These are phyloP conservation scores for Pardosa pseudoannulata DNA, from an alignment of 2,888 invertebrate genomes.

Conservation along the genomic window DNA sequence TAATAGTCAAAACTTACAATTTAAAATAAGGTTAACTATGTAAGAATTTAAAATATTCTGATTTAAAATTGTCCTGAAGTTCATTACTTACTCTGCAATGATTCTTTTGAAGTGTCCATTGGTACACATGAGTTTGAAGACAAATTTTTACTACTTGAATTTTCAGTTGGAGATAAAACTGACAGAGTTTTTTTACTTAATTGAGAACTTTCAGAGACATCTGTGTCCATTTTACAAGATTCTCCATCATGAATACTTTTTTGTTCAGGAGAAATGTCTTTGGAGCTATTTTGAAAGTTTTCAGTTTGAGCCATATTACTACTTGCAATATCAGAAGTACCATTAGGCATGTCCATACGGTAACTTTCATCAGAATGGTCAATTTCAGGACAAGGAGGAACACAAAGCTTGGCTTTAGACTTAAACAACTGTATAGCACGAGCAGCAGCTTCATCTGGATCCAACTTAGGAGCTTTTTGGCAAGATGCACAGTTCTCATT, in stretches of 20 bases:
- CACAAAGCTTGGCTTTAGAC: conserved; percentile 90
- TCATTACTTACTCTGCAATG: conserved; percentile 36
- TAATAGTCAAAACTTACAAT: too few relatives aligned
- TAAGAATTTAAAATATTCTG: too few relatives aligned
- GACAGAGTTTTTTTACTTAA: conserved; percentile 15
- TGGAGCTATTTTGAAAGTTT: background rate
- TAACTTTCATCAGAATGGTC: conserved; percentile 26
- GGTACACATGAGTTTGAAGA: conserved; percentile 37
- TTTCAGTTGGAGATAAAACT: background rate
- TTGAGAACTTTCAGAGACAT: conserved; percentile 26
- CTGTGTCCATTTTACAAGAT: conserved; percentile 57
- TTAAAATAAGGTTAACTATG: too few relatives aligned
- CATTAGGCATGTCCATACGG: conserved; percentile 39
- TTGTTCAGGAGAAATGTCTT: background rate
- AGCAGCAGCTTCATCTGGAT: conserved; percentile 93
- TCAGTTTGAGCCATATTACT: conserved; percentile 11
- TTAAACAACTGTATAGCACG: conserved; percentile 91
- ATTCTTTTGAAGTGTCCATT: conserved; percentile 47
- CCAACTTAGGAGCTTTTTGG: conserved; percentile 87
- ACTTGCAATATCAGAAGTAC: conserved; percentile 28
- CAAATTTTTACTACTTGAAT: conserved; percentile 29
- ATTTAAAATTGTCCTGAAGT: too few relatives aligned
- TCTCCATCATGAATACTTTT: conserved; percentile 1
- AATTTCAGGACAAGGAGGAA: conserved; percentile 65
- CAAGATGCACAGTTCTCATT: conserved; percentile 94